Conservation (phyloP, 2,888 invertebrate genomes). For the Melanostoma mellinum region DNA sequence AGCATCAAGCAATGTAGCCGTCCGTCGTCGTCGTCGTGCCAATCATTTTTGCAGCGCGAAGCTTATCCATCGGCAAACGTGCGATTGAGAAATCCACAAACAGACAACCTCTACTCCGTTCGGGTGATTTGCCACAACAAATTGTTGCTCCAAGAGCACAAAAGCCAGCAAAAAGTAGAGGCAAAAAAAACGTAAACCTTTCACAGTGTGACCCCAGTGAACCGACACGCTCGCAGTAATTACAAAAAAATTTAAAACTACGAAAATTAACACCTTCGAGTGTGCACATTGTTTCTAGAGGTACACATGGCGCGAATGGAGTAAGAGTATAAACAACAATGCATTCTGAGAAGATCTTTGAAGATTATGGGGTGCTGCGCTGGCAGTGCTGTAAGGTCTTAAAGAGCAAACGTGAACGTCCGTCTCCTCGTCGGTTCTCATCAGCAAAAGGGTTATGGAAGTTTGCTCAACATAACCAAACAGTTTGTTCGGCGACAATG, state of each 20-base stretch:
- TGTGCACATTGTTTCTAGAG: conserved; percentile 48
- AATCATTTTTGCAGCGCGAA: conserved; percentile 56
- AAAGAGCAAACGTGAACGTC: conserved; percentile 57
- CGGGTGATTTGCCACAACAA: conserved; percentile 70
- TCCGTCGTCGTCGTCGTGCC: conserved; percentile 57
- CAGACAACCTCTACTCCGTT: conserved; percentile 39
- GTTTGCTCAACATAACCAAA: conserved; percentile 71
- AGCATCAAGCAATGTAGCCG: conserved; percentile 15
- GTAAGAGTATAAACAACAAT: conserved; percentile 50
- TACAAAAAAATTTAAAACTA: conserved; percentile 81
- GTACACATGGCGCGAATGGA: conserved; percentile 8
- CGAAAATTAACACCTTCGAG: conserved; percentile 81
- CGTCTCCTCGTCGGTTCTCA: neutral
- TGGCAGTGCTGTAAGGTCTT: conserved; percentile 33
- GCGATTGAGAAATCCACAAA: conserved; percentile 69
- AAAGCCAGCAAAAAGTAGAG: neutral
- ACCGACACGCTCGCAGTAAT: conserved; percentile 82
- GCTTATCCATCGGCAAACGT: conserved; percentile 43
- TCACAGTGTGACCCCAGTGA: conserved; percentile 79
- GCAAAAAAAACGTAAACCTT: conserved; percentile 33
- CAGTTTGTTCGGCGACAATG: conserved; percentile 59
- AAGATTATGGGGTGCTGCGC: conserved; percentile 55
- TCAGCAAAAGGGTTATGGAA: conserved; percentile 49
- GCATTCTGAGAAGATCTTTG: conserved; percentile 66
- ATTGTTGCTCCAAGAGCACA: conserved; percentile 50